Evolutionary conservation across 2,113 vertebrate genomes (phyloP).

Genomic region (Scytalopus superciliaris): DNA sequence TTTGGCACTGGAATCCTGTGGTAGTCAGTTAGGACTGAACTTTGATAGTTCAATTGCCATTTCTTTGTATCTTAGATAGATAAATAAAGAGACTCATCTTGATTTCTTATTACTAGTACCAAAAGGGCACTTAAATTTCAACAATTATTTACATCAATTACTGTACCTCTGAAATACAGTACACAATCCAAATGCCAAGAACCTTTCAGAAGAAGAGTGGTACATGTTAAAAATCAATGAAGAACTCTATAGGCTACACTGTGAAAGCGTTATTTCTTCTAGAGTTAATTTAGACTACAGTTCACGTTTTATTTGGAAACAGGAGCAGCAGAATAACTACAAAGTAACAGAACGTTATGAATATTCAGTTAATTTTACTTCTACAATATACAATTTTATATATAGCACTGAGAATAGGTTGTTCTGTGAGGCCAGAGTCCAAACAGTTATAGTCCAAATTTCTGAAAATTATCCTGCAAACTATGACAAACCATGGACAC

Average conservation of each 20-base stretch:
- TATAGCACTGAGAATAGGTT: conserved; percentile 67
- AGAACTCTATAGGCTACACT: conserved; percentile 48
- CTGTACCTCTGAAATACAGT: neutral
- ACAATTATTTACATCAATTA: conserved; percentile 19
- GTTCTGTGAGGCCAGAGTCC: conserved; percentile 64
- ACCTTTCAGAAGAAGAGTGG: neutral
- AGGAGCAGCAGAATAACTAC: conserved; percentile 68
- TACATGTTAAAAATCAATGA: conserved; percentile 18
- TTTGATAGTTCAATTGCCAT: neutral
- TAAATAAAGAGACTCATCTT: neutral
- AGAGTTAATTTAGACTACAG: conserved; percentile 68
- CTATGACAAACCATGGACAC: conserved; percentile 20
- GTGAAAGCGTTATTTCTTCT: conserved; percentile 63
- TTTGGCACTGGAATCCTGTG: neutral
- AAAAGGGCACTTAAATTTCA: conserved; percentile 14
- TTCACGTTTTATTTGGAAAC: conserved; percentile 72
- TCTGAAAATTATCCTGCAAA: conserved; percentile 63
- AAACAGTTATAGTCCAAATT: conserved; percentile 52
- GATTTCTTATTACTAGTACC: neutral
- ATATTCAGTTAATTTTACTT: conserved; percentile 79
- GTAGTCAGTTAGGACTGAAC: neutral
- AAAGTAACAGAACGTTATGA: conserved; percentile 78
- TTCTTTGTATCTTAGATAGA: neutral
- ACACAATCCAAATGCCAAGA: conserved; percentile 4
- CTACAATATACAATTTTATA: conserved; percentile 68